phyloP scores from a whole-genome alignment of 2,888 invertebrate genomes.

The Steromphala cineraria region DNA sequence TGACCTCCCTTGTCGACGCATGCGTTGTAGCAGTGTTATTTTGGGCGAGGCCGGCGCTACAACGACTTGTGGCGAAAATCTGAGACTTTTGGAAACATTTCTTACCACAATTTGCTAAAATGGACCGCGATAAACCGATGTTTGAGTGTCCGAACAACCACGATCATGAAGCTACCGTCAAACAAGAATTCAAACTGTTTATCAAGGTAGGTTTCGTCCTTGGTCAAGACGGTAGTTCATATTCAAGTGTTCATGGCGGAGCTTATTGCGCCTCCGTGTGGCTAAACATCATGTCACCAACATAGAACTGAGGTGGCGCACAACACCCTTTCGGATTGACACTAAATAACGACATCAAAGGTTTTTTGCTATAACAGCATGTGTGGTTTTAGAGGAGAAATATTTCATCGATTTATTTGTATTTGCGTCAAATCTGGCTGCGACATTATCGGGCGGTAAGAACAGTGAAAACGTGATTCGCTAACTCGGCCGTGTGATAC shows the following conservation, averaged over 20 bases:
- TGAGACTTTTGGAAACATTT: constrained; percentile 15
- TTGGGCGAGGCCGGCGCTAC: constrained; percentile 47
- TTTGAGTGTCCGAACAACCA: not conserved
- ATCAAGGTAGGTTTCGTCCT: constrained; percentile 1
- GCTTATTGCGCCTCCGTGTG: not conserved
- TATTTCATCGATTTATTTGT: no score
- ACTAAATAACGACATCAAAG: no score
- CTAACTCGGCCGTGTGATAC: no score
- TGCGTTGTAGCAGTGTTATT: constrained; percentile 33
- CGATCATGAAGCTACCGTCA: not conserved
- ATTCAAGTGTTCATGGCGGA: not conserved
- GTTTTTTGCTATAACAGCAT: no score
- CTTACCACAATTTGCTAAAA: constrained; percentile 25
- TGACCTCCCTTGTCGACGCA: constrained; percentile 31
- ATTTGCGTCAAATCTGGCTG: no score
- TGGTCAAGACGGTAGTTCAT: not conserved
- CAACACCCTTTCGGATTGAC: no score
- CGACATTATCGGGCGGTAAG: no score
- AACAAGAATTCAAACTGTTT: constrained; percentile 9
- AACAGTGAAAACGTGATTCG: no score
- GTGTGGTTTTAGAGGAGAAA: no score
- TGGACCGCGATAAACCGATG: constrained; percentile 10
- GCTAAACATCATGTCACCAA: no score
- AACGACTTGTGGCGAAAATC: constrained; percentile 20
- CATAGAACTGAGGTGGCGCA: no score